phyloP scores from a whole-genome alignment of 1,140 invertebrate species.

The Drosophila elegans region DNA sequence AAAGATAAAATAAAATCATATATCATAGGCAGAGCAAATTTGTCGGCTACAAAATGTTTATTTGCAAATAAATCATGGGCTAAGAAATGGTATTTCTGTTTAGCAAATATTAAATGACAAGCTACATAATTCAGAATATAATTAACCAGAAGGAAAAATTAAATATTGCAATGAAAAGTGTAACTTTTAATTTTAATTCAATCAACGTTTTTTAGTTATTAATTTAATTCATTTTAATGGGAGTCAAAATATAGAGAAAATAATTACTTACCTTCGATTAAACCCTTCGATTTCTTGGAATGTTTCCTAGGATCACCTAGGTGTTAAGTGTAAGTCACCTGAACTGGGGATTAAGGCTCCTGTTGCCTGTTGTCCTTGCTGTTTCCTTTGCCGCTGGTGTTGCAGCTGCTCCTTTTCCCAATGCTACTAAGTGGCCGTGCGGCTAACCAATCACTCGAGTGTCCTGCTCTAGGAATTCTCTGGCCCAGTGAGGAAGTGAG shows the following conservation, averaged over 20 bases:
- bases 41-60: background rate
- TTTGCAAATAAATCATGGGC: background rate
- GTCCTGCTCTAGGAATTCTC: slow-evolving; percentile 6
- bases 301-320: background rate
- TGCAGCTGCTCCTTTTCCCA: slow-evolving; percentile 41
- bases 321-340: slow-evolving; percentile 55
- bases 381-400: slow-evolving; percentile 2
- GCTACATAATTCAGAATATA: background rate
- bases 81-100: background rate
- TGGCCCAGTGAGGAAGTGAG: background rate
- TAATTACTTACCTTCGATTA: too few species aligned
- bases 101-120: background rate
- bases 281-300: background rate
- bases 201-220: too few species aligned
- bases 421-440: slow-evolving; percentile 58
- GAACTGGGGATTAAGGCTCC: slow-evolving; percentile 13
- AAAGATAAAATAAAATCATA: background rate
- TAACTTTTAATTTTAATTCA: too few species aligned
- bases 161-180: background rate
- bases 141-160: background rate
- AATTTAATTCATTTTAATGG: too few species aligned
- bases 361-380: slow-evolving; percentile 28
- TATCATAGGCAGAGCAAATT: background rate
- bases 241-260: too few species aligned
- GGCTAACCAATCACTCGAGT: slow-evolving; percentile 67